Evolutionary conservation across 2,113 vertebrate genomes (phyloP).

Genomic region (Cebidichthys violaceus): DNA sequence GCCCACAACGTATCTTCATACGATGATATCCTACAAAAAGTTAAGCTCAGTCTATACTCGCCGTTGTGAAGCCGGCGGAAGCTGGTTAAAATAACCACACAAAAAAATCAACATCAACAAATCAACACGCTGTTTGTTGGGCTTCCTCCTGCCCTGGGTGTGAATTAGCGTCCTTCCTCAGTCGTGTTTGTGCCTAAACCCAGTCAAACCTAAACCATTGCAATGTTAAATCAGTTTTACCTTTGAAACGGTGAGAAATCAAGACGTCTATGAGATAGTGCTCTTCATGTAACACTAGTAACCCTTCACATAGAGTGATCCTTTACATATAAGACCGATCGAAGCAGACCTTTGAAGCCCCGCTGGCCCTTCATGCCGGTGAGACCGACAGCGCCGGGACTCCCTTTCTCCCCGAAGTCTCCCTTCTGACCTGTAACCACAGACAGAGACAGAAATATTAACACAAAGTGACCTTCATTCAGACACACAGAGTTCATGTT

Average conservation of each 20-base stretch:
- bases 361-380: constrained; percentile 71
- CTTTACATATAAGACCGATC: neutral
- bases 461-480: neutral
- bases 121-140: too few relatives aligned
- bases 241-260: neutral
- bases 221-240: neutral
- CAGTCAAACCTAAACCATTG: too few relatives aligned
- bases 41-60: too few relatives aligned
- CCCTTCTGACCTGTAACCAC: constrained; percentile 78
- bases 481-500: neutral
- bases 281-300: neutral
- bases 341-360: constrained; percentile 80
- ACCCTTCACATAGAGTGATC: neutral
- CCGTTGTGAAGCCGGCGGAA: too few relatives aligned
- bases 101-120: too few relatives aligned
- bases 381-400: constrained; percentile 49
- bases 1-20: neutral
- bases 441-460: neutral
- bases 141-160: too few relatives aligned
- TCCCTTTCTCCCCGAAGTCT: constrained; percentile 74
- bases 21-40: too few relatives aligned
- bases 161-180: neutral
- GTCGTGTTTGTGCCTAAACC: neutral
- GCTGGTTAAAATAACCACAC: too few relatives aligned
- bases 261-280: too few relatives aligned